Evolutionary conservation across 2,113 vertebrate genomes (phyloP).

Genomic region (Pheucticus melanocephalus): DNA sequence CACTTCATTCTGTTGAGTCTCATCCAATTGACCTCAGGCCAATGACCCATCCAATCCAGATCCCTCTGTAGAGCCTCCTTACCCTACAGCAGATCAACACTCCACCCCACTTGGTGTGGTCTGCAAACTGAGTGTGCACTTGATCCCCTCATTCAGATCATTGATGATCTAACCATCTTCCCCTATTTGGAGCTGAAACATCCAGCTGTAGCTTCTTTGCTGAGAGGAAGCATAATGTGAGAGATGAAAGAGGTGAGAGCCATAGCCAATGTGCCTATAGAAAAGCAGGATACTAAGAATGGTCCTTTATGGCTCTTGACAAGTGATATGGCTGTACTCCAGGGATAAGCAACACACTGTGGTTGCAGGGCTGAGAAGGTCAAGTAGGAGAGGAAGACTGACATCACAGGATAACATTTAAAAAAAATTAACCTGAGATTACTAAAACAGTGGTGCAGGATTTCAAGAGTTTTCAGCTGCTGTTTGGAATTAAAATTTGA

Average conservation of each 20-base stretch:
- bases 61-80: neutral
- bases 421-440: neutral
- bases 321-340: neutral
- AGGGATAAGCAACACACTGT: neutral
- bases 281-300: neutral
- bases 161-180: neutral
- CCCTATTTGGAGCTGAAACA: neutral
- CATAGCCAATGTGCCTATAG: neutral
- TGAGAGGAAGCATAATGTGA: neutral
- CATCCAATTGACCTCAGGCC: rapidly evolving
- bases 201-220: neutral
- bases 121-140: neutral
- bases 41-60: neutral
- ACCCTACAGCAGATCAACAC: neutral
- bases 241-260: neutral
- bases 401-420: neutral
- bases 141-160: rapidly evolving
- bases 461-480: neutral
- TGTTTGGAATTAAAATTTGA: neutral
- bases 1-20: neutral
- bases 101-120: rapidly evolving
- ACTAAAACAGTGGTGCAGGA: neutral
- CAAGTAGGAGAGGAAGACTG: neutral
- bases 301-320: neutral
- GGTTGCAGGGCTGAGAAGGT: neutral